Base-by-base conservation (phyloP, 2,888 invertebrate species). In the Digitonthophagus gazella region DNA sequence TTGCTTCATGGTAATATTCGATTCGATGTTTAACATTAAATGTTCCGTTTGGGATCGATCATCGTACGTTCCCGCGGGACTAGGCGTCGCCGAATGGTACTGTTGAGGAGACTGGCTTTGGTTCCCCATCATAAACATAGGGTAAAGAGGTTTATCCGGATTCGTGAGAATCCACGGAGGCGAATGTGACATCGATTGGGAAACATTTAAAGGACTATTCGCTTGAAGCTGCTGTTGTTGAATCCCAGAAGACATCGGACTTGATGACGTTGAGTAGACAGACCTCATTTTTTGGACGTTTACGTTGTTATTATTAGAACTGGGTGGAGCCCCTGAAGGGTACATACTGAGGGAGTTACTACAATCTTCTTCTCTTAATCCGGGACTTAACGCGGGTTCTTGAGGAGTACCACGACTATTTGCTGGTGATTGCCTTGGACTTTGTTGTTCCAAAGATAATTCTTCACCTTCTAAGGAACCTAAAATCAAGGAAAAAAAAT, bases 381-480 rank as follows among this genome's bases (percentile, higher is more conserved):
- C 88, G 65, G 91, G 91, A 69, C 90, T 90, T 76, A 81, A 73
- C 55, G 78, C 78, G 69, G 78, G 79, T 58, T 80, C 82, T 87
- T 86, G 79, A 82, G 88, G 79, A 85, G 87, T 84, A 28, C 84
- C 82, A 2, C 88, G 79, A 16, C 86, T 79, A 74, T 76, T 75
- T 54, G 77, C 71, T 44, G 81, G 75, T 28, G 72, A 72, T 56
- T 75, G 76, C 55, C 70, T 82, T 74, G 82, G 86, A 80, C 81
- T 86, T 77, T 79, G 83, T 80, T 81, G 84, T 77, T 89, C 89
- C 80, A 93, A 83, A 44, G 92, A 91, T 71, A 93, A 82, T 81
- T 93, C 93, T 82, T 93, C 93, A 77, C 92, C 90, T 79, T 92
- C 90, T 81, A 93, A 85, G 76, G 91, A 89, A 85, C 93, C 93